Evolutionary conservation across 2,113 vertebrate genomes (phyloP).

Genomic region (Oncorhynchus masou): DNA sequence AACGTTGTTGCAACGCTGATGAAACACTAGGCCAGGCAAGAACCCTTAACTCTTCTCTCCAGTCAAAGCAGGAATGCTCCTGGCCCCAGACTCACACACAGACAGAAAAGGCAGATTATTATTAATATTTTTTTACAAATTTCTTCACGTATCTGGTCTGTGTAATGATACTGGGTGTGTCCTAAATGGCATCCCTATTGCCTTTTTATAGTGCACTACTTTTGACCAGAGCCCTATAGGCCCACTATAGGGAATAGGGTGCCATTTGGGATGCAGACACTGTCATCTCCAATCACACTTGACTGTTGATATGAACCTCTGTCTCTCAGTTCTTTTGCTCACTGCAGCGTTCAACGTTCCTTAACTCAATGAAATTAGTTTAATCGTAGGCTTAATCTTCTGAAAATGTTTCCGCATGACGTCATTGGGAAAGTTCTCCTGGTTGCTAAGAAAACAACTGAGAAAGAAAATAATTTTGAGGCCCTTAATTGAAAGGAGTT

Average conservation of each 20-base stretch:
- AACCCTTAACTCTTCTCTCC: conserved; percentile 39
- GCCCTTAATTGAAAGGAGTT: conserved; percentile 60
- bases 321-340: background rate
- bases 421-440: conserved; percentile 75
- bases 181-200: no score
- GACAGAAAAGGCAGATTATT: conserved; percentile 14
- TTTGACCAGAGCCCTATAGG: no score
- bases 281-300: background rate
- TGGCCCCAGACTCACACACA: conserved; percentile 27
- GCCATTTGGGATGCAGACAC: background rate
- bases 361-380: background rate
- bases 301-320: background rate
- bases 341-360: background rate
- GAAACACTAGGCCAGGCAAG: conserved; percentile 20
- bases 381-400: conserved; percentile 23
- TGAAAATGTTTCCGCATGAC: conserved; percentile 46
- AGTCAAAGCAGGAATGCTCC: conserved; percentile 59
- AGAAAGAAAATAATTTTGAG: conserved; percentile 62
- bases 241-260: no score
- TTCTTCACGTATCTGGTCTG: background rate
- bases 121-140: background rate
- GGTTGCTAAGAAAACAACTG: conserved; percentile 74
- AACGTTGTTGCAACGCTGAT: conserved; percentile 46
- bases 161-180: background rate
- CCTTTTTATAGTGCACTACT: no score